Conservation (phyloP, 1,140 invertebrate species). For the Macrobrachium nipponense region DNA sequence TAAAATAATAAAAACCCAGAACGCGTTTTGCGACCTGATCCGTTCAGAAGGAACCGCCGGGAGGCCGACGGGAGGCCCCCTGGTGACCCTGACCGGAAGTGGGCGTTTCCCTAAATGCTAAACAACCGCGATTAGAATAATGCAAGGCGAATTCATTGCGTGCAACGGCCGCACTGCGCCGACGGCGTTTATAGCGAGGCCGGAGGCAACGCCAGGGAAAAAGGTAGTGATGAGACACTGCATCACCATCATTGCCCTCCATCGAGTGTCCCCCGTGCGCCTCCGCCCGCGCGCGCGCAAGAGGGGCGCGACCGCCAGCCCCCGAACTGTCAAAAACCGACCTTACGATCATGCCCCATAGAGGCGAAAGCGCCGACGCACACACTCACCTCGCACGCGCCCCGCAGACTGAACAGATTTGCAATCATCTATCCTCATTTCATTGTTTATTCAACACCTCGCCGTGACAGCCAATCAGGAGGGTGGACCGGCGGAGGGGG, state of each 20-base stretch:
- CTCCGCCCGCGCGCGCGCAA: not conserved
- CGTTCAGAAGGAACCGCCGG: too few species aligned
- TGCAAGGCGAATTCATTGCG: not conserved
- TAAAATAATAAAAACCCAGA: too few species aligned
- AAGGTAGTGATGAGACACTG: constrained; percentile 54
- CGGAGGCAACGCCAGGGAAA: not conserved
- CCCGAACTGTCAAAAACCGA: too few species aligned
- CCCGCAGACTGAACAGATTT: constrained; percentile 31
- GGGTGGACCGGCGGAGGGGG: constrained; percentile 28
- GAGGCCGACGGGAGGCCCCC: too few species aligned
- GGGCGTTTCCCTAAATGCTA: not conserved
- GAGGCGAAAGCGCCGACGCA: not conserved
- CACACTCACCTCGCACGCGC: not conserved
- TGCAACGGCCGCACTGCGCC: not conserved
- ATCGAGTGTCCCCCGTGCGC: constrained; percentile 48
- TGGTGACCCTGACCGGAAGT: too few species aligned
- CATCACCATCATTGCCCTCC: constrained; percentile 57
- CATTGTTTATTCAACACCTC: constrained; percentile 58
- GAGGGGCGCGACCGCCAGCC: too few species aligned
- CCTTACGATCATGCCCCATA: not conserved
- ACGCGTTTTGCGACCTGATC: too few species aligned
- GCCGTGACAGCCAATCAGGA: constrained; percentile 54
- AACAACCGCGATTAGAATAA: not conserved
- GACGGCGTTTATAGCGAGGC: constrained; percentile 7
- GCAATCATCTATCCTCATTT: constrained; percentile 61